A percentile compares a stretch with the other conserved stretches of the same genome.
Conservation (phyloP, 2,113 vertebrate species). For the Pithys albifrons region DNA sequence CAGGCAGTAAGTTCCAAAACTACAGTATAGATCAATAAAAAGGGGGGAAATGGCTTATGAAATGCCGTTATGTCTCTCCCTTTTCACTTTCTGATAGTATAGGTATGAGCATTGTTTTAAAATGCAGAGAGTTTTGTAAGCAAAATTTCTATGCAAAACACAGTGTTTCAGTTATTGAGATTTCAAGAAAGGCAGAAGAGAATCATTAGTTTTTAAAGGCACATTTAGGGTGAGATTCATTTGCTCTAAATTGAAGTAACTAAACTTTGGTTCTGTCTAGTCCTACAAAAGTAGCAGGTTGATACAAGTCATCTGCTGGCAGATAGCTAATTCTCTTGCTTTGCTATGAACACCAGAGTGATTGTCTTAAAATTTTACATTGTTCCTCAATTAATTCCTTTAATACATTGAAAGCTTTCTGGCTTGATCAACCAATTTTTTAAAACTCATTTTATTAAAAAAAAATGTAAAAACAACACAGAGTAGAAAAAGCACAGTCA, state of each 20-base stretch:
- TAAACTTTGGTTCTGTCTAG: neutral
- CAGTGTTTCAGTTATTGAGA: neutral
- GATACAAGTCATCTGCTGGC: neutral
- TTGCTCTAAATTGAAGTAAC: neutral
- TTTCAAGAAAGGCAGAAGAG: neutral
- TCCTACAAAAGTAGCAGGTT: neutral
- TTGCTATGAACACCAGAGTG: neutral
- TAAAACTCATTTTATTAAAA: neutral
- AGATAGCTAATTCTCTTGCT: neutral
- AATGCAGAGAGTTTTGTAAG: neutral
- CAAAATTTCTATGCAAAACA: neutral
- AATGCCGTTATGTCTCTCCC: neutral
- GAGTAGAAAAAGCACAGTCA: neutral
- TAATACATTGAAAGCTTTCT: neutral
- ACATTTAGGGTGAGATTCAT: neutral
- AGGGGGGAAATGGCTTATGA: neutral
- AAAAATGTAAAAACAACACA: neutral
- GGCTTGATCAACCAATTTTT: neutral
- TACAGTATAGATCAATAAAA: neutral
- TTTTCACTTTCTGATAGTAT: neutral
- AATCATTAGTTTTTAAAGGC: neutral
- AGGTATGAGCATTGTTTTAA: neutral
- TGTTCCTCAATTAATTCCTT: neutral
- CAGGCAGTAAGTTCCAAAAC: neutral
- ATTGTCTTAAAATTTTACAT: neutral